Percentiles rank a stretch among this genome's conserved stretches.
Evolutionary conservation across 2,888 invertebrate genomes (phyloP).

Genomic region (Tethea ocularis): DNA sequence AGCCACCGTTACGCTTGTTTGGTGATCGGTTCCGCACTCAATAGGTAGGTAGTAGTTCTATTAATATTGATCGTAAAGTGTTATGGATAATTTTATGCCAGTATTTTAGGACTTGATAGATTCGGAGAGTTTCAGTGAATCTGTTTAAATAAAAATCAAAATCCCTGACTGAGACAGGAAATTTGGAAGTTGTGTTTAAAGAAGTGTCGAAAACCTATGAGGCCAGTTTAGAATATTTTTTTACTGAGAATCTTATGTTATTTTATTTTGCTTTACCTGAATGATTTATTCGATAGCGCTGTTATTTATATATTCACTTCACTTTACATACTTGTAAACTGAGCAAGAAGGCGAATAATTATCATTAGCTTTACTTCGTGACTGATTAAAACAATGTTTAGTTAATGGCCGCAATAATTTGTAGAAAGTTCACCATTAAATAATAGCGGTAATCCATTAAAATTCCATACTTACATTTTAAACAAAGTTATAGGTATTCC

Average conservation of each 20-base stretch:
- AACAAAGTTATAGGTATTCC: slow-evolving; percentile 17
- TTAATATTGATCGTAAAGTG: slow-evolving; percentile 1
- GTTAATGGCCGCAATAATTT: not conserved
- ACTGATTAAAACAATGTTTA: not conserved
- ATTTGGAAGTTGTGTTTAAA: too few relatives aligned
- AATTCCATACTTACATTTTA: slow-evolving; percentile 42
- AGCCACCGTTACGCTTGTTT: not conserved
- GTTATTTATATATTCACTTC: not conserved
- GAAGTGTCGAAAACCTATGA: too few relatives aligned
- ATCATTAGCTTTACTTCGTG: not conserved
- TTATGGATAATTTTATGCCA: not conserved
- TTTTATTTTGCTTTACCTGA: not conserved
- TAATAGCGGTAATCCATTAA: slow-evolving; percentile 6
- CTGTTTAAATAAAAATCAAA: too few relatives aligned
- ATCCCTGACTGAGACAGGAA: too few relatives aligned
- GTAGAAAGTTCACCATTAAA: not conserved
- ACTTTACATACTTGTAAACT: not conserved
- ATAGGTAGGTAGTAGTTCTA: slow-evolving; percentile 4
- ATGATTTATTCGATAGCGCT: slow-evolving; percentile 1
- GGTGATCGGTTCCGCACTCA: slow-evolving; percentile 5
- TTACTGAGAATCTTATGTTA: not conserved
- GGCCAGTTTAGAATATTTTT: not conserved
- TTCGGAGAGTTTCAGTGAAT: not conserved
- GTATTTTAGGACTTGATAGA: not conserved
- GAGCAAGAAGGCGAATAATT: not conserved